A percentile compares a stretch with the other conserved stretches of the same genome.
phyloP scores from a whole-genome alignment of 2,888 invertebrate genomes.

The Keiferia lycopersicella region DNA sequence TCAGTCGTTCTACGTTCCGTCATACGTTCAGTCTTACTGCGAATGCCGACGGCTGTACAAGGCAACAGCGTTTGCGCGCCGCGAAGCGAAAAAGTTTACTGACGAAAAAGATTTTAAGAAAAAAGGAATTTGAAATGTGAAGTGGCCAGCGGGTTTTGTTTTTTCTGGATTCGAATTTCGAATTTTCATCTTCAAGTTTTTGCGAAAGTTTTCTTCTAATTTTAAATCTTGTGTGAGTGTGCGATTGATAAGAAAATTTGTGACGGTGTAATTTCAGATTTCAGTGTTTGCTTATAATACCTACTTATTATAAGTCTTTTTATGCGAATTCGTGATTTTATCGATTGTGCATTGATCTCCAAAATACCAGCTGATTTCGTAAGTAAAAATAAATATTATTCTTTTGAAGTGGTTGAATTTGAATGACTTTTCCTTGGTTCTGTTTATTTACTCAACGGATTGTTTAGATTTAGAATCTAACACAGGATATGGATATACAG shows the following conservation, averaged over 20 bases:
- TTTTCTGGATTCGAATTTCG: background rate
- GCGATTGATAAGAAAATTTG: background rate
- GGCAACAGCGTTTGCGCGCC: background rate
- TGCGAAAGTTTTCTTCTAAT: background rate
- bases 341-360: background rate
- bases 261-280: background rate
- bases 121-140: background rate
- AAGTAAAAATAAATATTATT: slow-evolving; percentile 3
- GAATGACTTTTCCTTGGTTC: background rate
- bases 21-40: slow-evolving; percentile 4
- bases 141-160: background rate
- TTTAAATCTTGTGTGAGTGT: background rate
- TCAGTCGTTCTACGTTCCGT: slow-evolving; percentile 1
- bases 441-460: background rate
- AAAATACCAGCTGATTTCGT: background rate
- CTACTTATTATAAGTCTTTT: background rate
- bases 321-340: background rate
- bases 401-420: background rate
- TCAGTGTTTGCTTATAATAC: background rate
- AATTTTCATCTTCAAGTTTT: background rate
- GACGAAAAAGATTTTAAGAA: background rate
- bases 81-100: slow-evolving; percentile 5
- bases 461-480: background rate
- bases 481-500: background rate
- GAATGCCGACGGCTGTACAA: slow-evolving; percentile 12